Conservation (phyloP, 2,888 invertebrate species). For the Stictocephala bisonia region DNA sequence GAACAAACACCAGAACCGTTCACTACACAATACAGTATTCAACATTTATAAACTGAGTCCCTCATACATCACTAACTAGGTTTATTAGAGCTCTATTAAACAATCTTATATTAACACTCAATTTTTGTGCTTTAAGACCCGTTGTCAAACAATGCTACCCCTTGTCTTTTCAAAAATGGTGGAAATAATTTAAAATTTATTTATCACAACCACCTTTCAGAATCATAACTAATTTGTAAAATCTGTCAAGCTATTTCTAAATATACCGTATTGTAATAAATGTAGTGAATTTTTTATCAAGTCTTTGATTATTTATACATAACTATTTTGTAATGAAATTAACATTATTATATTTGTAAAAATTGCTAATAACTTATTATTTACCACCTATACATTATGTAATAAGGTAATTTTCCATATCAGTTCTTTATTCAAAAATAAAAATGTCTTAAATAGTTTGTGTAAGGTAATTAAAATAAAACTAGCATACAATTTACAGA, state of each 20-base stretch:
- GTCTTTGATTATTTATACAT: too few species aligned
- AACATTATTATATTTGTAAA: too few species aligned
- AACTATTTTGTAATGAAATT: too few species aligned
- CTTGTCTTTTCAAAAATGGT: conserved; percentile 14
- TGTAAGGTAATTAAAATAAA: too few species aligned
- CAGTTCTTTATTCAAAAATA: too few species aligned
- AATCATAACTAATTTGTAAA: neutral
- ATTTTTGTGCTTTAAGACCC: conserved; percentile 41
- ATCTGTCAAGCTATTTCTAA: neutral
- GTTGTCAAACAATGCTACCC: conserved; percentile 19
- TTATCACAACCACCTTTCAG: conserved; percentile 31
- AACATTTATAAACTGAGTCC: conserved; percentile 37
- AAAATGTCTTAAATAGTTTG: too few species aligned
- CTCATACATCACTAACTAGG: conserved; percentile 35
- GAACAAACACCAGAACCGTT: conserved; percentile 41
- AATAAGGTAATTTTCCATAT: too few species aligned
- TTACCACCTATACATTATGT: too few species aligned
- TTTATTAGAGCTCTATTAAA: conserved; percentile 39
- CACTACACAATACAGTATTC: conserved; percentile 37
- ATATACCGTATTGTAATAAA: neutral
- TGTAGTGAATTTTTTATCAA: neutral
- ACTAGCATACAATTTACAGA: too few species aligned
- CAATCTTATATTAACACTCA: conserved; percentile 38
- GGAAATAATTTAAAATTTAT: conserved; percentile 12
- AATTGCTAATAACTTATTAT: too few species aligned